phyloP scores from a whole-genome alignment of 1,140 invertebrate species.

The Drosophila fuyamai region DNA sequence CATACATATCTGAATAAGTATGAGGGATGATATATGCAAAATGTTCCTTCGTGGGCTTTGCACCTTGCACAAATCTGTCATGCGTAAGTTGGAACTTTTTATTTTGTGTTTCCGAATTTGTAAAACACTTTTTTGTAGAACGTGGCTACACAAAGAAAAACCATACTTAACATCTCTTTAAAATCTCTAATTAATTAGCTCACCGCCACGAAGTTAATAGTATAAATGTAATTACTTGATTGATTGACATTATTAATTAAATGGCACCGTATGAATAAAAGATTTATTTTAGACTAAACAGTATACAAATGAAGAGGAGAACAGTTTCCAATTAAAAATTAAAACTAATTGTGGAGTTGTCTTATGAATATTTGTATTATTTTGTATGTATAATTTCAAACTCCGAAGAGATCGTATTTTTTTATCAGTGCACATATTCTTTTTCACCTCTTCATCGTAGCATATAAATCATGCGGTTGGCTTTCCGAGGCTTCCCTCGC shows the following conservation, averaged over 20 bases:
- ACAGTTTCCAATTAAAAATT: no score
- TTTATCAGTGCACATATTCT: constrained; percentile 11
- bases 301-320: no score
- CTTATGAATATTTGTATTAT: no score
- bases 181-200: no score
- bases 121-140: constrained; percentile 58
- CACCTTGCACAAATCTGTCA: constrained; percentile 79
- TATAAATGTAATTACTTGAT: no score
- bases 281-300: no score
- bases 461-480: constrained; percentile 77
- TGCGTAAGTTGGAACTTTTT: constrained; percentile 77
- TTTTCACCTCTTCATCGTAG: constrained; percentile 25
- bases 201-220: no score
- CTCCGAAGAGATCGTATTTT: neutral
- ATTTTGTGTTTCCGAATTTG: constrained; percentile 74
- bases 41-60: constrained; percentile 62
- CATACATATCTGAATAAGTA: constrained; percentile 10
- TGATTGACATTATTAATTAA: no score
- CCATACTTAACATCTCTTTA: no score
- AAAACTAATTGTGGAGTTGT: no score
- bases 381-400: no score
- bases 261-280: no score
- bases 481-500: constrained; percentile 50
- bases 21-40: constrained; percentile 58
- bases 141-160: constrained; percentile 20